Evolutionary conservation across 2,797 vertebrate genomes (phyloP).

Genomic region (Fistularia commersonii): DNA sequence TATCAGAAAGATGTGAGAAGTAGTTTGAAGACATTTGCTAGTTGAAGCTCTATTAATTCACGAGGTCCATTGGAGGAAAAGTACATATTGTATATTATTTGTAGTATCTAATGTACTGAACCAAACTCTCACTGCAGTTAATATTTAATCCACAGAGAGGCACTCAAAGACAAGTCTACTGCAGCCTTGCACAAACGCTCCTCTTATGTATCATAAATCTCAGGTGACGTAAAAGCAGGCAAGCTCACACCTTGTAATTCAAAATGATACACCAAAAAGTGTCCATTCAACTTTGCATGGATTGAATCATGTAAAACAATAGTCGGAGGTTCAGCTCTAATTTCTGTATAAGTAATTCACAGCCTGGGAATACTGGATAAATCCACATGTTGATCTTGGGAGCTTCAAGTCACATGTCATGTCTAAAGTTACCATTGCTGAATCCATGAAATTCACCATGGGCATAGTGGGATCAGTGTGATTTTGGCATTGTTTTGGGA

Average conservation of each 20-base stretch:
- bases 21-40: too few relatives aligned
- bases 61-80: too few relatives aligned
- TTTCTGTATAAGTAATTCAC: too few relatives aligned
- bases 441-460: too few relatives aligned
- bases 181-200: neutral
- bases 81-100: too few relatives aligned
- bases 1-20: too few relatives aligned
- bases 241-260: constrained; percentile 16
- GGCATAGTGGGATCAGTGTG: too few relatives aligned
- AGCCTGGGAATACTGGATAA: too few relatives aligned
- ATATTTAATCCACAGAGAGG: constrained; percentile 53
- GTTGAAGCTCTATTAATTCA: too few relatives aligned
- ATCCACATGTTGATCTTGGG: too few relatives aligned
- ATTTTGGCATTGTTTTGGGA: too few relatives aligned
- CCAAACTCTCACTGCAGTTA: constrained; percentile 26
- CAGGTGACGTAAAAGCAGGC: constrained; percentile 5
- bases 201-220: neutral
- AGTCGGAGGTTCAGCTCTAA: too few relatives aligned
- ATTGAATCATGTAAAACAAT: constrained; percentile 9
- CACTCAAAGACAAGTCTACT: constrained; percentile 40
- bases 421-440: neutral
- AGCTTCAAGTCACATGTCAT: neutral
- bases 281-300: constrained; percentile 22
- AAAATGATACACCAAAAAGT: constrained; percentile 19
- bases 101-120: neutral